Conservation (phyloP, 2,888 invertebrate genomes). For the Euplagia quadripunctaria region DNA sequence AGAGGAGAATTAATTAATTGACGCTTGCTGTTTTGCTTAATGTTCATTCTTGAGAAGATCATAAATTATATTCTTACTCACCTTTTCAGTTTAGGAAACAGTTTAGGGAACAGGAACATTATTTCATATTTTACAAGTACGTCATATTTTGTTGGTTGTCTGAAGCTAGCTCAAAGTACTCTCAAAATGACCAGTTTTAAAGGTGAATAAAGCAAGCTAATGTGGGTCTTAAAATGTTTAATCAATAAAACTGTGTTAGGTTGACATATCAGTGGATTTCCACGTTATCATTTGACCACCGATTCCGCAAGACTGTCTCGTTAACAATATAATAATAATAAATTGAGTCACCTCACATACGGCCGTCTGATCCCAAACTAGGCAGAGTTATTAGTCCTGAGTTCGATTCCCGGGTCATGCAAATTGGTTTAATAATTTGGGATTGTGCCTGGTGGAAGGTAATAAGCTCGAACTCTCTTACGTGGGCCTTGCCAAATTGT, state of each 20-base stretch:
- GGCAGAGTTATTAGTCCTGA: too few species aligned
- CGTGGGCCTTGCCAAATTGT: too few species aligned
- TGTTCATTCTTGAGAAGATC: background rate
- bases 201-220: background rate
- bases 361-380: too few species aligned
- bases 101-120: background rate
- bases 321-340: too few species aligned
- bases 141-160: slow-evolving; percentile 2
- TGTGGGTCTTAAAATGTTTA: background rate
- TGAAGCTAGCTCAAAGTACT: background rate
- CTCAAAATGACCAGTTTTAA: background rate
- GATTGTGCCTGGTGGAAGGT: too few species aligned
- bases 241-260: background rate
- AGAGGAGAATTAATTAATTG: too few species aligned
- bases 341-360: too few species aligned
- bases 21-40: background rate
- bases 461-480: too few species aligned
- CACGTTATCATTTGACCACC: background rate
- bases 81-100: background rate
- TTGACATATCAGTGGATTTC: too few species aligned
- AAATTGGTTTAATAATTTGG: too few species aligned
- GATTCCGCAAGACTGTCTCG: background rate
- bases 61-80: background rate
- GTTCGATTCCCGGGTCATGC: too few species aligned
- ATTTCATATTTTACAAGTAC: background rate